phyloP scores from a whole-genome alignment of 2,113 vertebrate species.

The Phylloscopus trochiloides region DNA sequence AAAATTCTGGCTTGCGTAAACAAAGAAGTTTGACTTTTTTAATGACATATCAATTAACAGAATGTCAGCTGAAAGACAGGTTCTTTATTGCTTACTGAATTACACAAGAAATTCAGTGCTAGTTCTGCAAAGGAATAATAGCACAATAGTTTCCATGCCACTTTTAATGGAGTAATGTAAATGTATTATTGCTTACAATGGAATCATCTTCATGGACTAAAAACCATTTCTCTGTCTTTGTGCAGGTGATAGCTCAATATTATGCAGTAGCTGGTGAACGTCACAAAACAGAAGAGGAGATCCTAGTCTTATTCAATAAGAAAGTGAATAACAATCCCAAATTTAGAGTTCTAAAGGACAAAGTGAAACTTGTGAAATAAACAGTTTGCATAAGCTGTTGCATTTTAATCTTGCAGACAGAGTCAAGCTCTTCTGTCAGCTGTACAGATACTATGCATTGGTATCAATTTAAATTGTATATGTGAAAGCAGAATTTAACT shows the following conservation, averaged over 20 bases:
- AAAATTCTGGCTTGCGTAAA: not conserved
- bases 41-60: not conserved
- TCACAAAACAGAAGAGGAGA: conserved; percentile 82
- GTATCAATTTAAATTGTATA: not conserved
- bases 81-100: not conserved
- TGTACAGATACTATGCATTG: not conserved
- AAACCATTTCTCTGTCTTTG: not conserved
- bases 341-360: conserved; percentile 88
- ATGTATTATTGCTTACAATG: not conserved
- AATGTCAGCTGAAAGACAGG: not conserved
- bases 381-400: not conserved
- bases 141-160: not conserved
- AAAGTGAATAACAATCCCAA: conserved; percentile 90
- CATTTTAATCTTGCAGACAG: not conserved
- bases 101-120: not conserved
- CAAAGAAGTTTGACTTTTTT: not conserved
- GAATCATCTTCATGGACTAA: not conserved
- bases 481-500: not conserved
- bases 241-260: conserved; percentile 90
- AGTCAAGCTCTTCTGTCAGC: not conserved
- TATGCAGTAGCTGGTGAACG: conserved; percentile 72
- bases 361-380: conserved; percentile 85
- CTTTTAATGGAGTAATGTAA: not conserved
- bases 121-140: not conserved
- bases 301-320: conserved; percentile 86